phyloP scores from a whole-genome alignment of 1,140 invertebrate species.

The Spodoptera frugiperda region DNA sequence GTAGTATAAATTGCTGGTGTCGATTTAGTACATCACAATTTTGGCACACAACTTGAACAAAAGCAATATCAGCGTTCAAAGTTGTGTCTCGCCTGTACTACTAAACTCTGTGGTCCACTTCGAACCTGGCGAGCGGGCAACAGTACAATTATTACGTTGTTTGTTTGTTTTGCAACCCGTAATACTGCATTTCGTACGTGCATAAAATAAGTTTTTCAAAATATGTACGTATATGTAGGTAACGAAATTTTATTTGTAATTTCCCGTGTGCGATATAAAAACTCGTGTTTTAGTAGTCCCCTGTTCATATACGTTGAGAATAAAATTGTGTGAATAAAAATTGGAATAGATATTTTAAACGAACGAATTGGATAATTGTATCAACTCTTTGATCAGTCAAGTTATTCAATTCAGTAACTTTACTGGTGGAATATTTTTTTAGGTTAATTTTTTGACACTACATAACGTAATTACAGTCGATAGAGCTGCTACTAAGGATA shows the following conservation, averaged over 20 bases:
- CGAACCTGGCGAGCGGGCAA: conserved; percentile 47
- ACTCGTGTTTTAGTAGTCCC: not conserved
- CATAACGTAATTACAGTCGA: too few species aligned
- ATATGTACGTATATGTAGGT: too few species aligned
- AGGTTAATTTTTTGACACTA: too few species aligned
- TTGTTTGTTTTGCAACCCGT: conserved; percentile 58
- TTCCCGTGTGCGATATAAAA: conserved; percentile 38
- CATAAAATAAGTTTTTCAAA: conserved; percentile 51
- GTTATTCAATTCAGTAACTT: too few species aligned
- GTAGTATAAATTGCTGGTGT: too few species aligned
- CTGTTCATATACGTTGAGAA: not conserved
- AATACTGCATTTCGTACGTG: conserved; percentile 56
- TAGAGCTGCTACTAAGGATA: too few species aligned
- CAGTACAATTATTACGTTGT: conserved; percentile 59
- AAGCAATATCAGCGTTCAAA: not conserved
- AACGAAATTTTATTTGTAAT: conserved; percentile 43
- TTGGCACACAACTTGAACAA: not conserved
- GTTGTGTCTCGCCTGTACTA: not conserved
- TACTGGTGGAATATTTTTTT: too few species aligned
- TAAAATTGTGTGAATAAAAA: conserved; percentile 8
- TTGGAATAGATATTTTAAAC: not conserved
- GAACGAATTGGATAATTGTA: too few species aligned
- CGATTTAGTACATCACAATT: not conserved
- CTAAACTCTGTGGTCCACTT: conserved; percentile 17
- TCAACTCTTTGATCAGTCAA: too few species aligned